Percentiles rank a stretch among this genome's conserved stretches.
Conservation (phyloP, 2,888 invertebrate species). For the Metacarcinus magister region DNA sequence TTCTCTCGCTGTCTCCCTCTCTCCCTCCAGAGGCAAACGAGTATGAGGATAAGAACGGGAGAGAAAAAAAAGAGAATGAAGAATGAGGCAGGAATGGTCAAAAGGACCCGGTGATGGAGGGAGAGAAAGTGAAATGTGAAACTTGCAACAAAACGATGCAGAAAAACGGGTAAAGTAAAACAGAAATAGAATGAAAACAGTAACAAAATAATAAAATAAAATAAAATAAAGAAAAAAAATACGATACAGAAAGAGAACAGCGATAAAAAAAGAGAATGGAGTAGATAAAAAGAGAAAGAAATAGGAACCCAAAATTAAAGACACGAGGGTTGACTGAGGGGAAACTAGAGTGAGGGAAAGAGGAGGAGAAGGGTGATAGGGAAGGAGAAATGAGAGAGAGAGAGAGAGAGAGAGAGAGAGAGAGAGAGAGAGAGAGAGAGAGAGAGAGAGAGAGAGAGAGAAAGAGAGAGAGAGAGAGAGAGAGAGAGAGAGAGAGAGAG, state of each 20-base stretch:
- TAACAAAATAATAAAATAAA: not conserved
- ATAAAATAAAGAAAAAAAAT: not conserved
- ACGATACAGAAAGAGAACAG: not conserved
- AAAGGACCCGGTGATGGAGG: not conserved
- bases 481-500: not conserved
- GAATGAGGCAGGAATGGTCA: not conserved
- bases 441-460: constrained; percentile 9
- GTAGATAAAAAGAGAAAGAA: not conserved
- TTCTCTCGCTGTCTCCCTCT: not conserved
- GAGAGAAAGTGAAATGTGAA: not conserved
- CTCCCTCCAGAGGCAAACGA: not conserved
- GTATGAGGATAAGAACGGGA: not conserved
- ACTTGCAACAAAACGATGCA: not conserved
- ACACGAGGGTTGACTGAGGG: not conserved
- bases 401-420: not conserved
- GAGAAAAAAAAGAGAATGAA: not conserved
- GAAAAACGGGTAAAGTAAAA: not conserved
- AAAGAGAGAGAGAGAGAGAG: not conserved
- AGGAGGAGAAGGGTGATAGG: not conserved
- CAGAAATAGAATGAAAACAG: not conserved
- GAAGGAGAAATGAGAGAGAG: not conserved
- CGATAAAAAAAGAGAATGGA: not conserved
- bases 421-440: not conserved
- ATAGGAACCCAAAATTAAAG: not conserved
- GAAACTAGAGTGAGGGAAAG: not conserved